These are phyloP conservation scores for Pristionchus maxplancki DNA, from an alignment of 2,888 invertebrate species.

Conservation along the genomic window DNA sequence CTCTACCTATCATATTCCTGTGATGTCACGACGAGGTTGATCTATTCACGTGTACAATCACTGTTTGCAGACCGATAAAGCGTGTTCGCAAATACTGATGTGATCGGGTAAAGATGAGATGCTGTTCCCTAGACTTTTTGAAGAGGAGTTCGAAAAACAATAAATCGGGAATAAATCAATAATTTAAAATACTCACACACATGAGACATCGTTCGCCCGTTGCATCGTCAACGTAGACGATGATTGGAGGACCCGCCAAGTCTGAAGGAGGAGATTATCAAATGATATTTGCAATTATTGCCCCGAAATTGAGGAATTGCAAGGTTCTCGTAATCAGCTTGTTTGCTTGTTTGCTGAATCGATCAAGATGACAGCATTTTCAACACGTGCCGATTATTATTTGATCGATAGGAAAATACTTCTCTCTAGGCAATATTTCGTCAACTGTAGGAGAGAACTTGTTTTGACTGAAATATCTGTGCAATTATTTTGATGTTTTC, in stretches of 20 bases:
- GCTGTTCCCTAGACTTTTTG: not conserved
- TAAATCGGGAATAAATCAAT: not conserved
- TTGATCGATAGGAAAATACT: not conserved
- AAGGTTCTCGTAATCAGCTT: not conserved
- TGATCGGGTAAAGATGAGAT: not conserved
- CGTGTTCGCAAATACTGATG: conserved; percentile 22
- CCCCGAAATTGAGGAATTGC: no score
- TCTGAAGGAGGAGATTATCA: no score
- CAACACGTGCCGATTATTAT: not conserved
- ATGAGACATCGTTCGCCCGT: not conserved
- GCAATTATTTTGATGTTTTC: no score
- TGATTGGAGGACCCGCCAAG: conserved; percentile 16
- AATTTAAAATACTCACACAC: conserved; percentile 33
- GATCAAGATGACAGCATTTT: not conserved
- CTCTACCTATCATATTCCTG: not conserved
- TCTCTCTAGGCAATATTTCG: not conserved
- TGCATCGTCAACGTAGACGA: conserved; percentile 46
- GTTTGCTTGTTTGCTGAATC: not conserved
- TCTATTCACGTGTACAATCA: not conserved
- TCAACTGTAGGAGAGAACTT: no score
- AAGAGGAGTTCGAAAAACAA: no score
- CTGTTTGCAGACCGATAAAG: conserved; percentile 17
- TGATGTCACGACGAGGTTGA: not conserved
- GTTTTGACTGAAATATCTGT: no score
- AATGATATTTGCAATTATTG: no score